Evolutionary conservation across 2,888 invertebrate genomes (phyloP).

Genomic region (Parnassius smintheus): DNA sequence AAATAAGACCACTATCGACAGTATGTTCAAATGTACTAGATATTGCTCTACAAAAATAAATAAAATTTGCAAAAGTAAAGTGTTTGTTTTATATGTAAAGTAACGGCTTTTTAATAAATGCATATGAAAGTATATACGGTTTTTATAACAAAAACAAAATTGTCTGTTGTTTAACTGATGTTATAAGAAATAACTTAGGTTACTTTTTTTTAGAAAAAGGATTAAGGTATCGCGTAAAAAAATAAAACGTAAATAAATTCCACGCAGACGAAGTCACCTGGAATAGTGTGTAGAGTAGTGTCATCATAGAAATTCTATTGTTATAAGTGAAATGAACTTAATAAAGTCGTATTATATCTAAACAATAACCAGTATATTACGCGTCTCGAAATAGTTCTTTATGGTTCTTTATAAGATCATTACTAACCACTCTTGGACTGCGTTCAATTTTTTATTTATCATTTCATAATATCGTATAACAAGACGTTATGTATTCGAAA

Average conservation of each 20-base stretch:
- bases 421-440: conserved; percentile 25
- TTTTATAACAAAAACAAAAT: too few relatives aligned
- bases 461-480: conserved; percentile 10
- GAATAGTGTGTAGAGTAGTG: background rate
- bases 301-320: conserved; percentile 7
- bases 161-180: too few relatives aligned
- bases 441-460: conserved; percentile 24
- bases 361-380: conserved; percentile 18
- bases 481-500: conserved; percentile 23
- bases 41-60: background rate
- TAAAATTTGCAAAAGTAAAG: too few relatives aligned
- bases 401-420: conserved; percentile 13
- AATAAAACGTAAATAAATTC: too few relatives aligned
- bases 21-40: conserved; percentile 15
- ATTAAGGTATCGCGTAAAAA: too few relatives aligned
- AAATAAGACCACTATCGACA: conserved; percentile 33
- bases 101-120: too few relatives aligned
- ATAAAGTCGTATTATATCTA: conserved; percentile 11
- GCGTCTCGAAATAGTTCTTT: conserved; percentile 16
- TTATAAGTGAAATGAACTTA: conserved; percentile 7
- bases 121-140: too few relatives aligned
- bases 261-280: too few relatives aligned
- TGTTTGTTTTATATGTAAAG: too few relatives aligned
- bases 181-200: too few relatives aligned
- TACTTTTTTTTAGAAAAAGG: too few relatives aligned